A percentile compares a stretch with the other conserved stretches of the same genome.
Evolutionary conservation across 1,140 invertebrate species (phyloP).

Genomic region (Aporrectodea caliginosa): DNA sequence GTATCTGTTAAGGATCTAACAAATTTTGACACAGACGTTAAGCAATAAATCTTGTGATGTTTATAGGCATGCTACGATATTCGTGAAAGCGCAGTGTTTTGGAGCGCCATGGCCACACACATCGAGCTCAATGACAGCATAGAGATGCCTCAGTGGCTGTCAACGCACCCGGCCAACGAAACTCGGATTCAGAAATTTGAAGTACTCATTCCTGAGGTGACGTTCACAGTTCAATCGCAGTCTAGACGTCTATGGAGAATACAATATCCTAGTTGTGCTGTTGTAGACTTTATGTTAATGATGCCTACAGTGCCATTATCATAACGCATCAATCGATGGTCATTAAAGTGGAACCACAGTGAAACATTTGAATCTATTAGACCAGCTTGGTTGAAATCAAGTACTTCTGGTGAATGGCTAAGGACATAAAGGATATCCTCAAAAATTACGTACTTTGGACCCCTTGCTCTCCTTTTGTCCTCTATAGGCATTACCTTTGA

Average conservation of each 20-base stretch:
- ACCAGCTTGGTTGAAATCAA: too few species aligned
- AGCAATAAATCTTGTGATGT: neutral
- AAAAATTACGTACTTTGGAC: too few species aligned
- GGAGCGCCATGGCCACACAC: conserved; percentile 60
- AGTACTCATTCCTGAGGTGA: conserved; percentile 56
- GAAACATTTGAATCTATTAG: neutral
- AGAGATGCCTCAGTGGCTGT: conserved; percentile 58
- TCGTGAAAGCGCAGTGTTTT: conserved; percentile 62
- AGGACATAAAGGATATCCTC: too few species aligned
- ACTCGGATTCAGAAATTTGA: conserved; percentile 59
- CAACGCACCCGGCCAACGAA: conserved; percentile 63
- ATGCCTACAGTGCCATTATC: neutral
- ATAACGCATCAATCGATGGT: too few species aligned
- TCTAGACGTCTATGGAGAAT: too few species aligned
- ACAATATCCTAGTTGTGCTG: neutral
- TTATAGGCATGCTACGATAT: conserved; percentile 65
- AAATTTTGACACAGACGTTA: neutral
- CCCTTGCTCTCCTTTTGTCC: too few species aligned
- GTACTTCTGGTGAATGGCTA: too few species aligned
- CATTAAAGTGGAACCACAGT: neutral
- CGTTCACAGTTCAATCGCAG: too few species aligned
- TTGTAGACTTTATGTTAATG: neutral
- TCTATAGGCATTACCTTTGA: too few species aligned
- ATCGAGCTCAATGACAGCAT: conserved; percentile 36
- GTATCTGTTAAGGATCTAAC: neutral